Conservation (phyloP, 2,797 vertebrate genomes). For the Serranus cabrilla region DNA sequence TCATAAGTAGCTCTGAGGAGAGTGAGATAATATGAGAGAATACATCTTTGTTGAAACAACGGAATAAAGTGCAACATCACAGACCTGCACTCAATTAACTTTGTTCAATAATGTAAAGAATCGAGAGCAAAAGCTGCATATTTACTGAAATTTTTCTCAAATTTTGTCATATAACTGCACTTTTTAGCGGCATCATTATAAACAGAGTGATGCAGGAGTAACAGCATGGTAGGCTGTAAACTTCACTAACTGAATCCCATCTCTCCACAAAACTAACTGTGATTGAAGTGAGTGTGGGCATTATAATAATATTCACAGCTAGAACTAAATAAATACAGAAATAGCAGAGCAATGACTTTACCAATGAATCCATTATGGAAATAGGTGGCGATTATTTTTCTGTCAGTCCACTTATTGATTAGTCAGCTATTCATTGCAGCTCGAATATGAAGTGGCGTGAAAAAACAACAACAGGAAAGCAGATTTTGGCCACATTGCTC, state of each 20-base stretch:
- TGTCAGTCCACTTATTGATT: no score
- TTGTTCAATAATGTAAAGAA: not conserved
- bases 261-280: not conserved
- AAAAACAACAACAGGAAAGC: no score
- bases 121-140: not conserved
- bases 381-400: no score
- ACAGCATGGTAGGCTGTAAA: not conserved
- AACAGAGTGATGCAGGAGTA: not conserved
- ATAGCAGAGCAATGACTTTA: no score
- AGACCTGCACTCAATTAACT: not conserved
- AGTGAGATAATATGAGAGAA: not conserved
- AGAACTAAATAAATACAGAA: no score
- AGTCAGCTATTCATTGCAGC: no score
- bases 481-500: no score
- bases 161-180: not conserved
- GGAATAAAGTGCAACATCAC: not conserved
- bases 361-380: no score
- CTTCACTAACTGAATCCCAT: not conserved
- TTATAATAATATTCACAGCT: no score
- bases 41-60: not conserved
- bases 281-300: no score
- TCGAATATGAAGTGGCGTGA: no score
- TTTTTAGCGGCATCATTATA: not conserved
- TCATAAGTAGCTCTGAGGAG: conserved; percentile 1
- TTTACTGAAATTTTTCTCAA: not conserved